These are phyloP conservation scores for Thymelicus sylvestris DNA, from an alignment of 2,888 invertebrate genomes.

Conservation along the genomic window DNA sequence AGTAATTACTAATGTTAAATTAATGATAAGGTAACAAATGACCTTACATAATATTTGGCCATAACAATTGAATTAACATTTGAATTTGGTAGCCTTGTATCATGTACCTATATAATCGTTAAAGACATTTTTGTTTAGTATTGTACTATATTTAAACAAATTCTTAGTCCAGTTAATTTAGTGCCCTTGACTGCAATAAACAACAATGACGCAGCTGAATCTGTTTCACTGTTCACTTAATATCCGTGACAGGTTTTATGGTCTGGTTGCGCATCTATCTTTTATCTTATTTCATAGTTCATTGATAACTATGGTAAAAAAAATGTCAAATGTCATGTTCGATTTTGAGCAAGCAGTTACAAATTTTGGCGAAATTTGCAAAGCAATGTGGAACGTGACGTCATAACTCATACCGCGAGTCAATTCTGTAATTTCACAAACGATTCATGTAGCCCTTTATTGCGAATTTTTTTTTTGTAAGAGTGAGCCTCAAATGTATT, in stretches of 20 bases:
- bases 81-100: conserved; percentile 11
- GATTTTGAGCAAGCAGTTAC: too few species aligned
- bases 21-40: too few species aligned
- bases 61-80: not conserved
- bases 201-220: conserved; percentile 1
- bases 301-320: not conserved
- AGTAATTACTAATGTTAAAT: too few species aligned
- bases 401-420: too few species aligned
- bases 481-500: too few species aligned
- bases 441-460: too few species aligned
- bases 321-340: not conserved
- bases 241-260: conserved; percentile 9
- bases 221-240: not conserved
- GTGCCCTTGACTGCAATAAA: conserved; percentile 17
- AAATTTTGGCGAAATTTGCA: too few species aligned
- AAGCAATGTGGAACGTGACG: too few species aligned
- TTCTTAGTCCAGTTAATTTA: conserved; percentile 3
- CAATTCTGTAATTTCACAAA: too few species aligned
- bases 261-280: not conserved
- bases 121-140: not conserved
- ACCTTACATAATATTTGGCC: too few species aligned
- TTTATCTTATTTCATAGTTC: conserved; percentile 2
- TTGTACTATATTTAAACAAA: not conserved
- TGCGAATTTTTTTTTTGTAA: too few species aligned
- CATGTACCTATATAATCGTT: not conserved